phyloP scores from a whole-genome alignment of 2,113 vertebrate species.

The Sciurus niger region DNA sequence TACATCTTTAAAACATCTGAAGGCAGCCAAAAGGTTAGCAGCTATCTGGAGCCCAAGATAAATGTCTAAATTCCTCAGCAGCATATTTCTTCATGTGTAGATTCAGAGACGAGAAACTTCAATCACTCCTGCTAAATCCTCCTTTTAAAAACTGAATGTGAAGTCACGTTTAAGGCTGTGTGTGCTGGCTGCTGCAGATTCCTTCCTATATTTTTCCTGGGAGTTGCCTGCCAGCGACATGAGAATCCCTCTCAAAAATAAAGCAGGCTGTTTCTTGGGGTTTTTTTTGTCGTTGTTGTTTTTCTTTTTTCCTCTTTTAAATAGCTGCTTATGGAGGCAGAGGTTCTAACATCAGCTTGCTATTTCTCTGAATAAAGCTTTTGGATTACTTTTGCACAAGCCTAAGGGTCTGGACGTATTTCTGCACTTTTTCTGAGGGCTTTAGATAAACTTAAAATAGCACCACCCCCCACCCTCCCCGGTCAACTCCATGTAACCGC shows the following conservation, averaged over 20 bases:
- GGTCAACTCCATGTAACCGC: slow-evolving; percentile 55
- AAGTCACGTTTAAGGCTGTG: slow-evolving; percentile 77
- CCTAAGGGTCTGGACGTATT: slow-evolving; percentile 68
- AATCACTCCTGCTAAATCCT: slow-evolving; percentile 72
- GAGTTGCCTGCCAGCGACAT: slow-evolving; percentile 72
- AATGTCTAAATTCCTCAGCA: slow-evolving; percentile 67
- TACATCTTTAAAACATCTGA: slow-evolving; percentile 50
- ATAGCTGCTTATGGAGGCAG: slow-evolving; percentile 68
- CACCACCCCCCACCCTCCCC: not conserved
- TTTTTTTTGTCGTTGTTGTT: not conserved
- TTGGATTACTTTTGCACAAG: slow-evolving; percentile 62
- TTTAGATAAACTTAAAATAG: slow-evolving; percentile 78
- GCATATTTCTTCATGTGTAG: slow-evolving; percentile 72
- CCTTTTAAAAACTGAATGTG: slow-evolving; percentile 73
- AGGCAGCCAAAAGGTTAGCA: slow-evolving; percentile 66
- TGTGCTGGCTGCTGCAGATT: slow-evolving; percentile 68
- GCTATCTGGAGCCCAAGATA: slow-evolving; percentile 68
- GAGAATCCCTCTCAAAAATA: slow-evolving; percentile 70
- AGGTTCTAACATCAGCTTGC: slow-evolving; percentile 75
- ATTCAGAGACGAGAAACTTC: slow-evolving; percentile 74
- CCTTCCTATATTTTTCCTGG: slow-evolving; percentile 72
- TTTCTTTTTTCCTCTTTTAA: slow-evolving; percentile 27
- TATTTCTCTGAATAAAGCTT: slow-evolving; percentile 65
- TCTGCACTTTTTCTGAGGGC: slow-evolving; percentile 56
- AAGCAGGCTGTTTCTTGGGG: not conserved